Evolutionary conservation across 2,888 invertebrate species (phyloP).

Genomic region (Pecten maximus): DNA sequence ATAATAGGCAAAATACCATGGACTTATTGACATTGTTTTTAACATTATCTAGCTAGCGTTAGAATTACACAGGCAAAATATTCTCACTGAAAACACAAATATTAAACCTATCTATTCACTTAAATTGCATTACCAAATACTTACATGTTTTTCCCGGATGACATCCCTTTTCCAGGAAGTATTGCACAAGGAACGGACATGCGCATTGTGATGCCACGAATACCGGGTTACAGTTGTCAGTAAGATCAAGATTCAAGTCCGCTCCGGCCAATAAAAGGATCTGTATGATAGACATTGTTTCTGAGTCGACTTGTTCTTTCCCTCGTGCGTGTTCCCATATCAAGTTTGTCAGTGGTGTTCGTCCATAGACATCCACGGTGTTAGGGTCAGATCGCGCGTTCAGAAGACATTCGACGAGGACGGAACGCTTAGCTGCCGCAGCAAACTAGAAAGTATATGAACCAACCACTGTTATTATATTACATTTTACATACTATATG

Average conservation of each 20-base stretch:
- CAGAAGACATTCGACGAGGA: slow-evolving; percentile 64
- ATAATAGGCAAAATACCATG: too few relatives aligned
- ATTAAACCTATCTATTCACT: too few relatives aligned
- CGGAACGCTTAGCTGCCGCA: background rate
- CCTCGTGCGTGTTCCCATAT: slow-evolving; percentile 63
- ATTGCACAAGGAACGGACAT: slow-evolving; percentile 54
- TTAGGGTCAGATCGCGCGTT: slow-evolving; percentile 69
- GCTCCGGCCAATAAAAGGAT: slow-evolving; percentile 67
- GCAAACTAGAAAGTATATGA: background rate
- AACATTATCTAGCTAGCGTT: too few relatives aligned
- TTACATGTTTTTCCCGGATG: slow-evolving; percentile 62
- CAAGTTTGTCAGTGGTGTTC: slow-evolving; percentile 73
- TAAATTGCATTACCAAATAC: too few relatives aligned
- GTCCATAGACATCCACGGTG: slow-evolving; percentile 67
- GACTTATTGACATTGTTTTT: too few relatives aligned
- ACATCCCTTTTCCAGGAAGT: slow-evolving; percentile 65
- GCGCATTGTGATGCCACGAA: slow-evolving; percentile 60
- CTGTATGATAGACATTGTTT: slow-evolving; percentile 66
- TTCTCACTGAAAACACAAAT: too few relatives aligned
- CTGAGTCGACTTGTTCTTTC: slow-evolving; percentile 55
- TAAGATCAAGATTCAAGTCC: slow-evolving; percentile 57
- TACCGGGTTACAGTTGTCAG: slow-evolving; percentile 66
- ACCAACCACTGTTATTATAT: too few relatives aligned
- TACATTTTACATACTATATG: too few relatives aligned
- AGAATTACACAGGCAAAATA: too few relatives aligned